Percentiles rank a stretch among this genome's conserved stretches.
Evolutionary conservation across 2,797 vertebrate species (phyloP).

Genomic region (Atherinosoma microstoma): DNA sequence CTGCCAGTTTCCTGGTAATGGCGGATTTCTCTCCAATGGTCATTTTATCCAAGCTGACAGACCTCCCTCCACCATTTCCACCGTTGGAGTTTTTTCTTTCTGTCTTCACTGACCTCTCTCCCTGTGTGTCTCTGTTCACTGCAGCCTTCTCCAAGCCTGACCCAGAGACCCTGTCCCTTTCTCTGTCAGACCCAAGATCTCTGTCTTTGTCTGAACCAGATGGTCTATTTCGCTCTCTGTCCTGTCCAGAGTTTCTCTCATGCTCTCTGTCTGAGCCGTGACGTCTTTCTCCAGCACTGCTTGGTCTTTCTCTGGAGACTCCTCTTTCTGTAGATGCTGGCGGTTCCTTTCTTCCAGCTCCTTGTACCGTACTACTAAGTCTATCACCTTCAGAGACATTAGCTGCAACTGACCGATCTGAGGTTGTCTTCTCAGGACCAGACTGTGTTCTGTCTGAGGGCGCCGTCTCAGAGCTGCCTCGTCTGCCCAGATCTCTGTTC

Average conservation of each 20-base stretch:
- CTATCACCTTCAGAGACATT: constrained; percentile 52
- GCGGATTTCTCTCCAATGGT: constrained; percentile 75
- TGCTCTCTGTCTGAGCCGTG: constrained; percentile 61
- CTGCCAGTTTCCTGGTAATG: constrained; percentile 41
- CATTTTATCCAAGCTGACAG: constrained; percentile 77
- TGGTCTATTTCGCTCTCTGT: constrained; percentile 55
- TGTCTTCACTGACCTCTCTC: constrained; percentile 42
- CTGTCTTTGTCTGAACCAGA: constrained; percentile 35
- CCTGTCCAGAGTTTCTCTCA: constrained; percentile 42
- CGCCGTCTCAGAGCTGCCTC: constrained; percentile 84
- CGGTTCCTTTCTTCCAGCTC: constrained; percentile 64
- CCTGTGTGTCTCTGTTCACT: constrained; percentile 46
- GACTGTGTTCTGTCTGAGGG: constrained; percentile 46
- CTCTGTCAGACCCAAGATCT: constrained; percentile 61
- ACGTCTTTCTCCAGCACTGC: constrained; percentile 57
- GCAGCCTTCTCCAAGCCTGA: constrained; percentile 52
- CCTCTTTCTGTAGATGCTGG: constrained; percentile 60
- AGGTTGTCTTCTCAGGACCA: constrained; percentile 54
- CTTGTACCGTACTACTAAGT: constrained; percentile 70
- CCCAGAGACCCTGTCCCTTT: constrained; percentile 36
- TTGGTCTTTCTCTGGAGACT: constrained; percentile 57
- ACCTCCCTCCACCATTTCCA: constrained; percentile 55
- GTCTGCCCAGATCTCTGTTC: constrained; percentile 94
- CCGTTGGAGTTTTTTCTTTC: constrained; percentile 57
- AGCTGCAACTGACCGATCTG: constrained; percentile 48